These are phyloP conservation scores for Euzophera pinguis DNA, from an alignment of 2,888 invertebrate species.

Conservation along the genomic window DNA sequence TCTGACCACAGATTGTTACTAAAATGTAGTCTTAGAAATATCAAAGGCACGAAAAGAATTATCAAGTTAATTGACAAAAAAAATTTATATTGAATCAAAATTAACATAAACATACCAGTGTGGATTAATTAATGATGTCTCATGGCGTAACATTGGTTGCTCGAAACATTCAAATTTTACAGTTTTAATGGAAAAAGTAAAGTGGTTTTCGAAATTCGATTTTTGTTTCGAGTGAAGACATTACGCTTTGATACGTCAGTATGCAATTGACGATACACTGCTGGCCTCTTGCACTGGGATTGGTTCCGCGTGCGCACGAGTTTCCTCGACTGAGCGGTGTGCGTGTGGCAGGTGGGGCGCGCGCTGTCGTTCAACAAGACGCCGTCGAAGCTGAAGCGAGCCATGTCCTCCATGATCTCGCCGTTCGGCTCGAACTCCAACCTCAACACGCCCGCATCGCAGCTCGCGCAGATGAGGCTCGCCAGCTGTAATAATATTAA, in stretches of 20 bases:
- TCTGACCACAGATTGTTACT: not conserved
- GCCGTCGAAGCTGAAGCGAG: conserved; percentile 94
- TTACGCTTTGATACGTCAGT: too few relatives aligned
- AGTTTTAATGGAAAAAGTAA: too few relatives aligned
- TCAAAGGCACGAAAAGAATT: not conserved
- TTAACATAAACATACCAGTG: not conserved
- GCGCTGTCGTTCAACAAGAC: conserved; percentile 98
- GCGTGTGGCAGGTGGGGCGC: conserved; percentile 84
- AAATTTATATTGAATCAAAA: not conserved
- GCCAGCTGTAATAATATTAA: conserved; percentile 93
- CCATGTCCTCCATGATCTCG: conserved; percentile 96
- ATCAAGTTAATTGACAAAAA: not conserved
- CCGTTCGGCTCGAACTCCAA: conserved; percentile 93
- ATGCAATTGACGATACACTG: not conserved
- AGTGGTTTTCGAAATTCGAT: too few relatives aligned
- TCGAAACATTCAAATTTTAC: too few relatives aligned
- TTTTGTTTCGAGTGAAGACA: too few relatives aligned
- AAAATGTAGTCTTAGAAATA: too few relatives aligned
- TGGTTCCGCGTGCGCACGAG: not conserved
- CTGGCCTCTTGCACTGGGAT: not conserved
- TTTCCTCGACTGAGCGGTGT: conserved; percentile 12
- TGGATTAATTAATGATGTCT: too few relatives aligned
- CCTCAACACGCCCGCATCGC: conserved; percentile 87
- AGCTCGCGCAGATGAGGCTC: conserved; percentile 91
- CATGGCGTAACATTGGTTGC: too few relatives aligned